A percentile compares a stretch with the other conserved stretches of the same genome.
phyloP scores from a whole-genome alignment of 2,113 vertebrate genomes.

The Phalacrocorax carbo region DNA sequence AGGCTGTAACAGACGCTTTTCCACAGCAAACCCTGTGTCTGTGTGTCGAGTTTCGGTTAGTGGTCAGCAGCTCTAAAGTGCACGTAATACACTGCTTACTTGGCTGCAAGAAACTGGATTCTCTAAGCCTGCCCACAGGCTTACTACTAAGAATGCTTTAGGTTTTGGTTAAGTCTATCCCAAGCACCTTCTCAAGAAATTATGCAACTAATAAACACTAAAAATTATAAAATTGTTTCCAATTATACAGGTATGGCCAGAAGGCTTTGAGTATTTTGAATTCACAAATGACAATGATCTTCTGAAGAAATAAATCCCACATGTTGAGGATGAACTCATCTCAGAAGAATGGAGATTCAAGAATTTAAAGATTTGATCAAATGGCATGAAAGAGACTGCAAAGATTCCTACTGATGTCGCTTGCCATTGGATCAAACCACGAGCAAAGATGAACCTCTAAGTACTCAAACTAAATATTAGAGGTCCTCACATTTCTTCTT shows the following conservation, averaged over 20 bases:
- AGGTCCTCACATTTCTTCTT: neutral
- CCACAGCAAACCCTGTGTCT: neutral
- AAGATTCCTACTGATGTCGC: neutral
- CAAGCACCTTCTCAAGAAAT: neutral
- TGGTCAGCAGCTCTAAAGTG: neutral
- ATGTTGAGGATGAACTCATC: accelerated
- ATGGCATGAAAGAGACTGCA: neutral
- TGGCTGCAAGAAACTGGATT: neutral
- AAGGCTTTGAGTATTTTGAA: neutral
- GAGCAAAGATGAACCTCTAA: neutral
- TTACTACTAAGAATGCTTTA: neutral
- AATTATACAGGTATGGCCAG: neutral
- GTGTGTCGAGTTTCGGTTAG: neutral
- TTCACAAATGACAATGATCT: neutral
- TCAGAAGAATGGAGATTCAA: neutral
- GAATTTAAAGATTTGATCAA: neutral
- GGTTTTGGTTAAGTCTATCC: neutral
- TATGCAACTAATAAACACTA: neutral
- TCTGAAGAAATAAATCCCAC: neutral
- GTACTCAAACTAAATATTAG: neutral
- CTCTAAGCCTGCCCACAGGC: neutral
- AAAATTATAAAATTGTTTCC: neutral
- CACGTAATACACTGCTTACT: neutral
- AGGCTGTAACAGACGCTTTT: neutral
- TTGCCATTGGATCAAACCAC: neutral